These are phyloP conservation scores for Kryptolebias ocellatus DNA, from an alignment of 2,797 vertebrate genomes.

Conservation along the genomic window DNA sequence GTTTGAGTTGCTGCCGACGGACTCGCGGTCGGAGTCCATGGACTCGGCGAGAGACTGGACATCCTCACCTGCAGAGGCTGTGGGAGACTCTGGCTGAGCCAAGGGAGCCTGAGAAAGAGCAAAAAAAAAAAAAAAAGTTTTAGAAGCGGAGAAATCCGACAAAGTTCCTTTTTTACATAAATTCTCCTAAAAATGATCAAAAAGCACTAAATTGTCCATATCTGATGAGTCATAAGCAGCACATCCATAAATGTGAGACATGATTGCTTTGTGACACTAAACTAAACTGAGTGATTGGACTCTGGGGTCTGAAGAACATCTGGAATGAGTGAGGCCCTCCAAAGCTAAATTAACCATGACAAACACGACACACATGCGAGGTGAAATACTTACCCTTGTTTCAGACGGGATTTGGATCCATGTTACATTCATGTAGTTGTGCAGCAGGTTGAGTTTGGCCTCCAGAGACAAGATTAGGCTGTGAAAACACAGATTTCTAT, in stretches of 20 bases:
- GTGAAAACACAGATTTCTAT: slow-evolving; percentile 37
- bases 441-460: slow-evolving; percentile 97
- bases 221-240: slow-evolving; percentile 28
- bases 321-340: slow-evolving; percentile 39
- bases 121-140: slow-evolving; percentile 15
- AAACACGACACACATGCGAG: slow-evolving; percentile 37
- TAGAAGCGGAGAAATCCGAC: background rate
- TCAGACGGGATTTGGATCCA: slow-evolving; percentile 99
- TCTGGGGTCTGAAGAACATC: slow-evolving; percentile 48
- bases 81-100: slow-evolving; percentile 98
- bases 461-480: slow-evolving; percentile 98
- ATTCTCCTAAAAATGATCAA: background rate
- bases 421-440: slow-evolving; percentile 99
- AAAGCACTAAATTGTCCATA: background rate
- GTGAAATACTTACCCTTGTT: slow-evolving; percentile 87
- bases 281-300: slow-evolving; percentile 47
- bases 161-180: slow-evolving; percentile 8
- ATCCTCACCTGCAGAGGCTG: slow-evolving; percentile 95
- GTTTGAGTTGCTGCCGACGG: slow-evolving; percentile 96
- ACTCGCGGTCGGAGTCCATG: slow-evolving; percentile 96
- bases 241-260: slow-evolving; percentile 21
- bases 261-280: slow-evolving; percentile 44
- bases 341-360: slow-evolving; percentile 37
- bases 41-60: slow-evolving; percentile 97
- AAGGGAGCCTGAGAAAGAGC: slow-evolving; percentile 88